Evolutionary conservation across 2,888 invertebrate species (phyloP), one percentile per base, ranked within the genome.

Genomic region (Agrotis ipsilon): DNA sequence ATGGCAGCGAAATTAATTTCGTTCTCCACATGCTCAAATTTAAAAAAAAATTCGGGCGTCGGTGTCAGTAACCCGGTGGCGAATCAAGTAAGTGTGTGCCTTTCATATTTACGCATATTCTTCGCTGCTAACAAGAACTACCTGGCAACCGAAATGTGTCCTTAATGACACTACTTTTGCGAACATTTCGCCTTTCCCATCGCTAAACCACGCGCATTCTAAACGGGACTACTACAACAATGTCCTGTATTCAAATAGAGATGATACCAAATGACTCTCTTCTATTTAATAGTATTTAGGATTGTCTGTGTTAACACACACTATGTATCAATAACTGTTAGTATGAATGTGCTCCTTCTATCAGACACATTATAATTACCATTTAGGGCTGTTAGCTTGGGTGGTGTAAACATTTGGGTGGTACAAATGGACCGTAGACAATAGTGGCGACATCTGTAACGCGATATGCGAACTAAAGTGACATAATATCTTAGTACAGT

Each of bases 291-390:
- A 81, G 72, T 57, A 62, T 73, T 66, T 63, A 81, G 61, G 48
- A 54, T 76, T 70, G 51, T 70, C 65, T 63, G 65, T 81, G 57
- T 49, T 65, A 75, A 59, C 77, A 76, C 58, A 48, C 59, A 59
- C 62, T 61, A 69, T 51, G 43, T 65, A 64, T 69, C 71, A 78
- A 72, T 82, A 75, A 68, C 66, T 75, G 71, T 84, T 79, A 83
- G 78, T 67, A 55, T 83, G 51, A 70, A 81, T 71, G 68, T 77
- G 68, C 58, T 73, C 83, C 72, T 82, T 83, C 75, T 67, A 59
- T 80, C 58, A 49, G 63, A 75, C 66, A 70, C 81, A 77, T 71
- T 76, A 57, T 70, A 57, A 70, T 76, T 81, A 70, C 27, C 48
- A 45, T 65, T 57, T 24, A 27, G 52, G 39, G 66, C 24, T 72